Conservation (phyloP, 2,888 invertebrate genomes). For the Disparrhopalites patrizii region DNA sequence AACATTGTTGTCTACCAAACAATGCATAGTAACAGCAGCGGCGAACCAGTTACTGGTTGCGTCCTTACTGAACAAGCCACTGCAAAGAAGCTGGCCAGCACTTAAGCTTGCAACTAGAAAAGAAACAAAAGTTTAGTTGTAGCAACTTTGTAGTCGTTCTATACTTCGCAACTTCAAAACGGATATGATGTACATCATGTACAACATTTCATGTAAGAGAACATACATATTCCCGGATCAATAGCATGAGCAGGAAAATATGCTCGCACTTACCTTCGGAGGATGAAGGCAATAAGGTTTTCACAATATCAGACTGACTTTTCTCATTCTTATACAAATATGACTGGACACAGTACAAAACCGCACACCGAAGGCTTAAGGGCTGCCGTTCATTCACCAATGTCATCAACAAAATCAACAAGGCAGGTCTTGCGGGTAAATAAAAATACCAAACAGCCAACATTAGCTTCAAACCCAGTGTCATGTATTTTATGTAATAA, state of each 20-base stretch:
- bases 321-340: constrained; percentile 89
- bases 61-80: constrained; percentile 84
- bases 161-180: background rate
- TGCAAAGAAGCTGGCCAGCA: constrained; percentile 83
- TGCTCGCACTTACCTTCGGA: constrained; percentile 68
- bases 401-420: constrained; percentile 92
- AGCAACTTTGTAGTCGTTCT: background rate
- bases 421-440: constrained; percentile 66
- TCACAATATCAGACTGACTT: constrained; percentile 81
- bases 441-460: too few species aligned
- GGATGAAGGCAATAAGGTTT: constrained; percentile 84
- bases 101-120: constrained; percentile 52
- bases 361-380: constrained; percentile 81
- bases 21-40: constrained; percentile 83
- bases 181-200: background rate
- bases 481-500: too few species aligned
- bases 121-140: constrained; percentile 18
- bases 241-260: too few species aligned
- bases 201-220: background rate
- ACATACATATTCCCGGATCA: background rate
- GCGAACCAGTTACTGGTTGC: constrained; percentile 93
- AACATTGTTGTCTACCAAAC: constrained; percentile 75
- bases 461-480: too few species aligned
- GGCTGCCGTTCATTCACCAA: constrained; percentile 99
- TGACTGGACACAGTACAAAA: constrained; percentile 95